Conservation (phyloP, 2,797 vertebrate species). For the Bradypus variegatus region DNA sequence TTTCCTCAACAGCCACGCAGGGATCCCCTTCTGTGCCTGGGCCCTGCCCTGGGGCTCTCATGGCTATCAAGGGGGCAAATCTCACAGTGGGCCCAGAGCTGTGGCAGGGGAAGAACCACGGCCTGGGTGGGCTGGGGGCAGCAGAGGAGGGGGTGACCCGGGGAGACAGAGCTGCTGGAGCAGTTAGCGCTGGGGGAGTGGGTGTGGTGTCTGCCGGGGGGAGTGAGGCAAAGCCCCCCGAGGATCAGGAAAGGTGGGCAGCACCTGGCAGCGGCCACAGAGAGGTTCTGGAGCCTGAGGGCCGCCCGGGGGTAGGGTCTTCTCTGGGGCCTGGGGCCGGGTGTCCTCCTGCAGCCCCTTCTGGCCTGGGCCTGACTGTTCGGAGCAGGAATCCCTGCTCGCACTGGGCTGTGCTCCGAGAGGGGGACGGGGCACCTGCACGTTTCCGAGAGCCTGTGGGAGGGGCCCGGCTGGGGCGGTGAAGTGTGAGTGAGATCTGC, state of each 20-base stretch:
- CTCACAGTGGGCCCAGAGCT: neutral
- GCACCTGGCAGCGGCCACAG: too few species aligned
- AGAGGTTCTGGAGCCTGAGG: too few species aligned
- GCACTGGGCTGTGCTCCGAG: neutral
- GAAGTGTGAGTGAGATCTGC: neutral
- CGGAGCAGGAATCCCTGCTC: too few species aligned
- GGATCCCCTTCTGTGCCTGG: neutral
- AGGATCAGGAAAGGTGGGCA: too few species aligned
- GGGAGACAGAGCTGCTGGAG: neutral
- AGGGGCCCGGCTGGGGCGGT: too few species aligned
- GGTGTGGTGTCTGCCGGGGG: neutral
- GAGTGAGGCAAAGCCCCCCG: neutral
- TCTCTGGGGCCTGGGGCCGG: too few species aligned
- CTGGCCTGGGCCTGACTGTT: too few species aligned
- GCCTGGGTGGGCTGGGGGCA: neutral
- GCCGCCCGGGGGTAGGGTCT: neutral
- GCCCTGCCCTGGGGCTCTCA: neutral
- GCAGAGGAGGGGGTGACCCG: neutral
- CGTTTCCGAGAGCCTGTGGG: too few species aligned
- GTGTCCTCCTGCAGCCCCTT: neutral
- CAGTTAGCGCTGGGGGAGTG: neutral
- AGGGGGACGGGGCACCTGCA: neutral
- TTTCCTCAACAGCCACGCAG: neutral
- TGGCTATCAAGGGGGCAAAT: neutral
- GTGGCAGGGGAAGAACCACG: neutral